These are phyloP conservation scores for Microtus pennsylvanicus DNA, from an alignment of 2,113 vertebrate genomes.

Conservation along the genomic window DNA sequence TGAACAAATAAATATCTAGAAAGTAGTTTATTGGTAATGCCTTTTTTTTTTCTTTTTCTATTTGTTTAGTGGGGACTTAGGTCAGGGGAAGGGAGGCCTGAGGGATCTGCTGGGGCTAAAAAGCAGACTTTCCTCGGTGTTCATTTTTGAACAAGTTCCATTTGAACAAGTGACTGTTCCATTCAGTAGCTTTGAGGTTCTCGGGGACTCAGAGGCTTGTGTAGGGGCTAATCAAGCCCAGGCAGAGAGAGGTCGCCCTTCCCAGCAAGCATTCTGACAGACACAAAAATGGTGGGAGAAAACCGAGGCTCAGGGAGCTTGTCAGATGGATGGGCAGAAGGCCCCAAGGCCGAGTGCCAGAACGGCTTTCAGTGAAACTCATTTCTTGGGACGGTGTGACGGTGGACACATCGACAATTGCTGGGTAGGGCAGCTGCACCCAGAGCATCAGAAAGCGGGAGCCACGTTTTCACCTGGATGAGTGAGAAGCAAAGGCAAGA, in stretches of 20 bases:
- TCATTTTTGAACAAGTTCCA: background rate
- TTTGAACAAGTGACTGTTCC: background rate
- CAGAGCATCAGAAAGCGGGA: background rate
- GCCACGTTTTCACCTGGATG: background rate
- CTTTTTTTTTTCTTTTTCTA: background rate
- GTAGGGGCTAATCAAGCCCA: background rate
- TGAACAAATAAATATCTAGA: constrained; percentile 10
- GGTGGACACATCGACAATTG: background rate
- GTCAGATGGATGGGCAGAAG: constrained; percentile 65
- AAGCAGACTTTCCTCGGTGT: background rate
- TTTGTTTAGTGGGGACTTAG: background rate
- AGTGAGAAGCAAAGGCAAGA: background rate
- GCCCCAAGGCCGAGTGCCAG: constrained; percentile 45
- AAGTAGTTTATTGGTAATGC: background rate
- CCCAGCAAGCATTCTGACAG: background rate
- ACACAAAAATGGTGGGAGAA: background rate
- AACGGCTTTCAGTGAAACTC: background rate
- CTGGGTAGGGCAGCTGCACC: background rate
- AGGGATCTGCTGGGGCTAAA: background rate
- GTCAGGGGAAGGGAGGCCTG: background rate
- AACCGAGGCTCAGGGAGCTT: background rate
- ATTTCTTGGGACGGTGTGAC: background rate
- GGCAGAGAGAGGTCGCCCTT: background rate
- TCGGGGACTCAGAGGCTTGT: background rate
- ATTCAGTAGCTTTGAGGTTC: constrained; percentile 28